Evolutionary conservation across 2,113 vertebrate genomes (phyloP), one percentile per base, ranked within the genome.

Genomic region (Epinephelus moara): DNA sequence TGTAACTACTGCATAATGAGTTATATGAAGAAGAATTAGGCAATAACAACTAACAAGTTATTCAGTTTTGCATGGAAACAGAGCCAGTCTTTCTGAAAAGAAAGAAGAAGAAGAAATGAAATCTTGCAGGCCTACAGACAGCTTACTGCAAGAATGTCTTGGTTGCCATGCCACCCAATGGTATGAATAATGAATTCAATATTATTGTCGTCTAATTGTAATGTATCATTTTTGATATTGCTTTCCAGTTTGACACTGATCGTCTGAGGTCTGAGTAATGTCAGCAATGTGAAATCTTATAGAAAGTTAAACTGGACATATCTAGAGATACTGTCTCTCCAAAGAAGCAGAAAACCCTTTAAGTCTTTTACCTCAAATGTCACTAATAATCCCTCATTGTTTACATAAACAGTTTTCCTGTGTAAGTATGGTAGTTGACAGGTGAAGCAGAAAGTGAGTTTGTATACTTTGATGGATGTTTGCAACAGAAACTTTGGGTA

Each of bases 101-200:
- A 47, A 27, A 67, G n/a, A 6, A 27, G 1, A 49, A 45, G 3
- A 10, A 7, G 23, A 25, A 15, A 66, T 45, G 15, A 49, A 25
- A 49, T 67, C 7, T 4, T 47, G 42, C 9, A 45, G 42, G 42
- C 42, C 42, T 13, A n/a, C 42, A 15, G 12, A 49, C 1, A 45
- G 14, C 42, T 67, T 47, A 25, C 47, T 66, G 6, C n/a, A 67
- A 49, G 47, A 49, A 47, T 47, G 17, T 67, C 12, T 66, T 17
- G 4, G 63, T 67, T 67, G n/a, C 63, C 42, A 47, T 67, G 63
- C 12, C 42, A 67, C 63, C 42, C 3, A 1, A 27, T 67, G 14
- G 63, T 67, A 67, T 67, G 23, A 47, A 47, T 67, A 67, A 67
- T 67, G 40, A 25, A 66, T 47, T 47, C 14, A 66, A 45, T 66